These are phyloP conservation scores for Scarus forsteni DNA, from an alignment of 2,797 vertebrate genomes.

Conservation along the genomic window DNA sequence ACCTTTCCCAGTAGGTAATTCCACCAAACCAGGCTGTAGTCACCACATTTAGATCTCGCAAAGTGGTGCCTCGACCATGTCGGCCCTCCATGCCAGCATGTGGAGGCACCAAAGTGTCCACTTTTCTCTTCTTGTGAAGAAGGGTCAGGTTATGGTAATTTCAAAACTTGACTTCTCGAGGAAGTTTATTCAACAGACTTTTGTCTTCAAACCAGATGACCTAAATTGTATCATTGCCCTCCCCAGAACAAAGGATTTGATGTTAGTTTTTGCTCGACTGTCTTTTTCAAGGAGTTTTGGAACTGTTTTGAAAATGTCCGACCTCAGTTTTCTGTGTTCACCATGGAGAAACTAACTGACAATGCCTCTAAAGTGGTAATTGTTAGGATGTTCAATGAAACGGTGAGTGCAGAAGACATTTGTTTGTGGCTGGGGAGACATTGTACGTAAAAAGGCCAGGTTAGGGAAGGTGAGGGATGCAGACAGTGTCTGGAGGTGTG, in stretches of 20 bases:
- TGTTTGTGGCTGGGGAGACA: constrained; percentile 8
- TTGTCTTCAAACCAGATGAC: not conserved
- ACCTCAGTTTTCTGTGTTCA: not conserved
- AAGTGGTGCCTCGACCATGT: not conserved
- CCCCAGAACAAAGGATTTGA: not conserved
- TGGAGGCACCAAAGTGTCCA: not conserved
- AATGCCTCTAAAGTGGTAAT: not conserved
- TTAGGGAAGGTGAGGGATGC: constrained; percentile 14
- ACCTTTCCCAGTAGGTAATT: too few species aligned
- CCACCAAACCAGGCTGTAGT: too few species aligned
- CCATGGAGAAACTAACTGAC: not conserved
- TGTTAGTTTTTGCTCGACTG: not conserved
- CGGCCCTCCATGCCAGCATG: not conserved
- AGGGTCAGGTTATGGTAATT: not conserved
- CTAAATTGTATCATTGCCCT: not conserved
- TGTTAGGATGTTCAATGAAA: constrained; percentile 11
- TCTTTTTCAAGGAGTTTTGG: not conserved
- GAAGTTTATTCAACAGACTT: not conserved
- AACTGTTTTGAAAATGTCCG: not conserved
- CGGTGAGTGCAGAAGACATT: not conserved
- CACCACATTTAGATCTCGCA: too few species aligned
- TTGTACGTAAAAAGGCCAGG: constrained; percentile 2
- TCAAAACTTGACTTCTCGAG: not conserved
- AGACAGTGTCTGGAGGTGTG: constrained; percentile 9
- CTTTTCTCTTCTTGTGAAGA: not conserved